A percentile compares a stretch with the other conserved stretches of the same genome.
Evolutionary conservation across 1,140 invertebrate genomes (phyloP).

Genomic region (Drosophila lini): DNA sequence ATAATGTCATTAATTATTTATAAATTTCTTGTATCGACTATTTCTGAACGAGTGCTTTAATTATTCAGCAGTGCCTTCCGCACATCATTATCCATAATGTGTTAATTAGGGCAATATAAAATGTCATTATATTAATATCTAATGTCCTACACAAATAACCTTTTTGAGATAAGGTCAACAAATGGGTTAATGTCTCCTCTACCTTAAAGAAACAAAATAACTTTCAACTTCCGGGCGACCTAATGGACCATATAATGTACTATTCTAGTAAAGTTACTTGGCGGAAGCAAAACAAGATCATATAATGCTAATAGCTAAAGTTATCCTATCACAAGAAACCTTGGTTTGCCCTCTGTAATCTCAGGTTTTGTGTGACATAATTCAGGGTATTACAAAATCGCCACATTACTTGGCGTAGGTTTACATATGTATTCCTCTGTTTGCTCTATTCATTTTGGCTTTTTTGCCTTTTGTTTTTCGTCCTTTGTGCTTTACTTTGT

Average conservation of each 20-base stretch:
- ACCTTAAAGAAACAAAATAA: not conserved
- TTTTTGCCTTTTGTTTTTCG: slow-evolving; percentile 48
- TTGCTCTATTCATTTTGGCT: slow-evolving; percentile 54
- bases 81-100: slow-evolving; percentile 8
- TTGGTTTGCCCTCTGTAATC: not conserved
- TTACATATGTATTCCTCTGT: slow-evolving; percentile 47
- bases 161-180: not conserved
- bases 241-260: not conserved
- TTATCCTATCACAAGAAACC: not conserved
- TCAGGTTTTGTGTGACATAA: not conserved
- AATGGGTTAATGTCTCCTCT: not conserved
- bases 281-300: slow-evolving; percentile 9
- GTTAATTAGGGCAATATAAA: slow-evolving; percentile 4
- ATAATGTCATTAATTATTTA: not conserved
- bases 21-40: not conserved
- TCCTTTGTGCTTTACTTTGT: slow-evolving; percentile 54
- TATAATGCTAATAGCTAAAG: not conserved
- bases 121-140: slow-evolving; percentile 15
- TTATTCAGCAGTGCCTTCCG: not conserved
- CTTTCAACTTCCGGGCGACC: not conserved
- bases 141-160: not conserved
- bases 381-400: slow-evolving; percentile 26
- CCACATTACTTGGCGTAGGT: not conserved
- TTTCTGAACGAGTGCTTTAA: not conserved
- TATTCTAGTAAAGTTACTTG: not conserved